Conservation (phyloP, 2,888 invertebrate species). For the Piscicola geometra region DNA sequence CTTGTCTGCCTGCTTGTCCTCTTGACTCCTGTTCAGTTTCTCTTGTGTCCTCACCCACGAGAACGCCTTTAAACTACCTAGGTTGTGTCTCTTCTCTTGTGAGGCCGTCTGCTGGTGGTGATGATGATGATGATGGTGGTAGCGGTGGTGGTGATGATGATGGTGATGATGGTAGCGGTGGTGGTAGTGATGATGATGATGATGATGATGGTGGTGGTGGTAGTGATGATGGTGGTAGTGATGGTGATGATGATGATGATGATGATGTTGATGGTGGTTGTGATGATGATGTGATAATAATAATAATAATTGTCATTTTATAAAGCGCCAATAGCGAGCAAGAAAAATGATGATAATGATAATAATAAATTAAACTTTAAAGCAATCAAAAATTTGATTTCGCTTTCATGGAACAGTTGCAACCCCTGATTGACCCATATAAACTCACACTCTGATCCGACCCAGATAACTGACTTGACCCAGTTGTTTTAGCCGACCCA, state of each 20-base stretch:
- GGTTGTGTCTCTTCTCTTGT: neutral
- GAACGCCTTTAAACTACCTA: constrained; percentile 10
- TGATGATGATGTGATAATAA: too few relatives aligned
- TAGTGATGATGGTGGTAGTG: neutral
- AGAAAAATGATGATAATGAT: too few relatives aligned
- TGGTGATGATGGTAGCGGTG: neutral
- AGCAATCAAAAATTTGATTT: too few relatives aligned
- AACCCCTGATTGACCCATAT: too few relatives aligned
- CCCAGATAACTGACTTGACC: neutral
- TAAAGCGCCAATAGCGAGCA: too few relatives aligned
- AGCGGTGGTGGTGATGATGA: neutral
- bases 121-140: neutral
- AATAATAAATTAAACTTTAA: too few relatives aligned
- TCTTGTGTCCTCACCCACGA: neutral
- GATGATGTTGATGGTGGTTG: neutral
- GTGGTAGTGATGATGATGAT: neutral
- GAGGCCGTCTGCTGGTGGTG: neutral
- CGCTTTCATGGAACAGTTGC: too few relatives aligned
- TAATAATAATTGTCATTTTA: too few relatives aligned
- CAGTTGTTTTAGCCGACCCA: neutral
- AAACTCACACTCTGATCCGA: neutral
- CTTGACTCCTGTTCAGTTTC: neutral
- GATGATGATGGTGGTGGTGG: neutral
- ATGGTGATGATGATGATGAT: neutral
- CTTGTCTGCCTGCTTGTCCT: neutral